Conservation (phyloP, 2,113 vertebrate species). For the Salminus brasiliensis region DNA sequence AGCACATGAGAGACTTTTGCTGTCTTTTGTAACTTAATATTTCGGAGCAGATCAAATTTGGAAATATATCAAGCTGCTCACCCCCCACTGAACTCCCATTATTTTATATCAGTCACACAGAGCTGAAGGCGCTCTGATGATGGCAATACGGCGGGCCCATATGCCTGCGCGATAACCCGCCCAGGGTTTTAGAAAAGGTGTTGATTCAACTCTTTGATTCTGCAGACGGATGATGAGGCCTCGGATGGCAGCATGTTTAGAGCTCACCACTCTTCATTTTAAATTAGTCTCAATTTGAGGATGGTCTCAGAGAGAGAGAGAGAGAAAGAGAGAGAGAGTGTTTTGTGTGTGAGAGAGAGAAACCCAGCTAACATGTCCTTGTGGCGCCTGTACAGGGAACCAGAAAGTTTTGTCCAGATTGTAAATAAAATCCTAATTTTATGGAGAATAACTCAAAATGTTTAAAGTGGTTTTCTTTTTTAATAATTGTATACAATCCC, state of each 20-base stretch:
- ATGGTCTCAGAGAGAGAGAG: not conserved
- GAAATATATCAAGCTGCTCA: slow-evolving; percentile 16
- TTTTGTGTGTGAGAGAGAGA: not conserved
- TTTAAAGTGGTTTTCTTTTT: too few species aligned
- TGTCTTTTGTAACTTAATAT: slow-evolving; percentile 7
- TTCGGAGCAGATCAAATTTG: slow-evolving; percentile 21
- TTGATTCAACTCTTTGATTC: slow-evolving; percentile 12
- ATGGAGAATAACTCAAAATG: too few species aligned
- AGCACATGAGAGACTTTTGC: not conserved
- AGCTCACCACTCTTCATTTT: slow-evolving; percentile 8
- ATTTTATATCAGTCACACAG: slow-evolving; percentile 5
- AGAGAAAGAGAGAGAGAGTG: not conserved
- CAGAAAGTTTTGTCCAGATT: too few species aligned
- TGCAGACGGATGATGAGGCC: slow-evolving; percentile 22
- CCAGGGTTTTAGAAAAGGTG: not conserved
- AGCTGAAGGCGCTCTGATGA: not conserved
- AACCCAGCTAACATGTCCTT: too few species aligned
- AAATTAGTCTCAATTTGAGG: slow-evolving; percentile 1
- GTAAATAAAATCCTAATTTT: too few species aligned
- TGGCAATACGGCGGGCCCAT: not conserved
- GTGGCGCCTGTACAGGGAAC: too few species aligned
- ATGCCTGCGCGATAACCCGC: not conserved
- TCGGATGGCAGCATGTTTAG: not conserved
- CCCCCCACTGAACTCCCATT: slow-evolving; percentile 5
- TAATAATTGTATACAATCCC: too few species aligned